Evolutionary conservation across 2,797 vertebrate genomes (phyloP).

Genomic region (Leptoclinus maculatus): DNA sequence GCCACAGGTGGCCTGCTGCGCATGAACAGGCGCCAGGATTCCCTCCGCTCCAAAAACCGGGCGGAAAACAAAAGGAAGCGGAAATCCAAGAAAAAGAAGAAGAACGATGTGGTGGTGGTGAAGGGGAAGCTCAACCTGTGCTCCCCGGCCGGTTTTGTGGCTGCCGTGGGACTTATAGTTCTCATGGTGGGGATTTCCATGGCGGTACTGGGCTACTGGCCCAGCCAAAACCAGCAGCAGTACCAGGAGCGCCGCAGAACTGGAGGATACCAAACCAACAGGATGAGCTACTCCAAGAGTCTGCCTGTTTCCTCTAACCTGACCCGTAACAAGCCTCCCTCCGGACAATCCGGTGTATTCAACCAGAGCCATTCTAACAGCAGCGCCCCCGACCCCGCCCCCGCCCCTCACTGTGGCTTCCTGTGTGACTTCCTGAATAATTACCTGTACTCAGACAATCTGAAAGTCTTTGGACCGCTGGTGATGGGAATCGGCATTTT

Average conservation of each 20-base stretch:
- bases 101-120: constrained; percentile 94
- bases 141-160: constrained; percentile 92
- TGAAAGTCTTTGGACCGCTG: constrained; percentile 96
- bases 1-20: constrained; percentile 98
- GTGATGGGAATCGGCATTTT: constrained; percentile 99
- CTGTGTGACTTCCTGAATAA: constrained; percentile 89
- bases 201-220: constrained; percentile 98
- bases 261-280: constrained; percentile 61
- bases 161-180: constrained; percentile 90
- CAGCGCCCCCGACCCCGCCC: constrained; percentile 64
- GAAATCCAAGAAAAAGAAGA: constrained; percentile 94
- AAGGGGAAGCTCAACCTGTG: constrained; percentile 97
- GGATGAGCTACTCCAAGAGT: constrained; percentile 71
- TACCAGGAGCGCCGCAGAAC: constrained; percentile 77
- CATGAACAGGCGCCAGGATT: constrained; percentile 97
- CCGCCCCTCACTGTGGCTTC: constrained; percentile 84
- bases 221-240: constrained; percentile 84
- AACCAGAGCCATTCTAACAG: constrained; percentile 74
- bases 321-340: constrained; percentile 52
- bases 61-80: constrained; percentile 90
- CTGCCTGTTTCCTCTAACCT: constrained; percentile 54
- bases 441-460: constrained; percentile 96
- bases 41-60: constrained; percentile 89
- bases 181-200: constrained; percentile 93
- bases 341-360: constrained; percentile 28